phyloP scores from a whole-genome alignment of 2,113 vertebrate genomes.

The Genyomyrus donnyi region DNA sequence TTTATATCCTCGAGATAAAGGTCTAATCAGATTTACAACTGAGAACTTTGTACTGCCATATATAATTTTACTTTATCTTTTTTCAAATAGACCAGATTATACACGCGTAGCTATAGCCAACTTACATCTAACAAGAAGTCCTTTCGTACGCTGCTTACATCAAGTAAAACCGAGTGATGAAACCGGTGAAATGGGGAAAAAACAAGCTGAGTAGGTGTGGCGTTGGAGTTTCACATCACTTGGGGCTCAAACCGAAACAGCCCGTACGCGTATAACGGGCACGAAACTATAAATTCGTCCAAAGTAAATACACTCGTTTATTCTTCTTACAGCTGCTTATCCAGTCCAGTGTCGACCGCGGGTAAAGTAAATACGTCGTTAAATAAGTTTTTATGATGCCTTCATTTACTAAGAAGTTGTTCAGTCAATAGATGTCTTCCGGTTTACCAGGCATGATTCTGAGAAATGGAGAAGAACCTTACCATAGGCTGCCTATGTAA shows the following conservation, averaged over 20 bases:
- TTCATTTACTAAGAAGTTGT: neutral
- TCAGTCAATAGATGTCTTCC: neutral
- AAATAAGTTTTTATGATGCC: neutral
- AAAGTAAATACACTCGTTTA: neutral
- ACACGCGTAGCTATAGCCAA: neutral
- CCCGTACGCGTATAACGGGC: neutral
- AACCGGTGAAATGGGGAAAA: neutral
- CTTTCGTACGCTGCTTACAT: neutral
- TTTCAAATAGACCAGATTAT: neutral
- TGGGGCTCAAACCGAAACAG: neutral
- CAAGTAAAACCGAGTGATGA: neutral
- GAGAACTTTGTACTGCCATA: neutral
- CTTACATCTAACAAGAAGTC: neutral
- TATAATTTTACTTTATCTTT: neutral
- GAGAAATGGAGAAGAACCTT: neutral
- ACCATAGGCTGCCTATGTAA: neutral
- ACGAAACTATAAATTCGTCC: neutral
- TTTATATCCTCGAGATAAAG: neutral
- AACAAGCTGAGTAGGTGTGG: neutral
- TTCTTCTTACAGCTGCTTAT: neutral
- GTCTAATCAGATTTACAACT: neutral
- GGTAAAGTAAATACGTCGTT: neutral
- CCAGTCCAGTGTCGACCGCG: neutral
- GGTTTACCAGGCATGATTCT: neutral
- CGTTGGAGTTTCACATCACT: neutral